Evolutionary conservation across 2,113 vertebrate genomes (phyloP).

Genomic region (Acanthisitta chloris): DNA sequence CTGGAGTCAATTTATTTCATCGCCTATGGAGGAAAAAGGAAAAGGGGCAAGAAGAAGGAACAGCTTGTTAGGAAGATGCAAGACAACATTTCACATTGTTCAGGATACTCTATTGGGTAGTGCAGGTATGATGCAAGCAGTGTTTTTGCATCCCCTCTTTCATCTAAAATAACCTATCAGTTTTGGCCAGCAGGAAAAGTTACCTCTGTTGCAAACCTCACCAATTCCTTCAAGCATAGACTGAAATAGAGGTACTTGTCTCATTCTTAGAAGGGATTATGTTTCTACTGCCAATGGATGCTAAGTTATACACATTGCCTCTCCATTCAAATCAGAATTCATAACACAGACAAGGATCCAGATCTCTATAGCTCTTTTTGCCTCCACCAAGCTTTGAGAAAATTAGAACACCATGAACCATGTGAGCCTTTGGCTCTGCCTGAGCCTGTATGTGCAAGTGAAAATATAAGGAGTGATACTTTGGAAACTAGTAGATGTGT

Average conservation of each 20-base stretch:
- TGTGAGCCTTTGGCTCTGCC: neutral
- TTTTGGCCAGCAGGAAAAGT: neutral
- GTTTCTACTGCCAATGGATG: neutral
- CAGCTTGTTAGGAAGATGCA: neutral
- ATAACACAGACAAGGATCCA: neutral
- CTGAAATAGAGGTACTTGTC: neutral
- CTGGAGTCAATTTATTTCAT: neutral
- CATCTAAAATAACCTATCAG: neutral
- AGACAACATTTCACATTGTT: neutral
- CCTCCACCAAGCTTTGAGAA: neutral
- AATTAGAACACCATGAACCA: neutral
- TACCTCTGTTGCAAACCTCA: neutral
- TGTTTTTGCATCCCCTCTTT: neutral
- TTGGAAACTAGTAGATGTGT: neutral
- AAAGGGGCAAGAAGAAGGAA: neutral
- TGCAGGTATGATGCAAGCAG: neutral
- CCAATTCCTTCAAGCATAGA: neutral
- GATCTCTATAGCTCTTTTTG: neutral
- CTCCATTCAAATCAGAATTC: neutral
- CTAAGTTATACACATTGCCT: neutral
- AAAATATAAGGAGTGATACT: neutral
- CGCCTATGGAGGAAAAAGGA: neutral
- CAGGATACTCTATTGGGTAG: neutral
- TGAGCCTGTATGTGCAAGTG: accelerated
- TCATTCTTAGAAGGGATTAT: neutral